These are phyloP conservation scores for Microtus richardsoni DNA, from an alignment of 2,113 vertebrate species.

Conservation along the genomic window DNA sequence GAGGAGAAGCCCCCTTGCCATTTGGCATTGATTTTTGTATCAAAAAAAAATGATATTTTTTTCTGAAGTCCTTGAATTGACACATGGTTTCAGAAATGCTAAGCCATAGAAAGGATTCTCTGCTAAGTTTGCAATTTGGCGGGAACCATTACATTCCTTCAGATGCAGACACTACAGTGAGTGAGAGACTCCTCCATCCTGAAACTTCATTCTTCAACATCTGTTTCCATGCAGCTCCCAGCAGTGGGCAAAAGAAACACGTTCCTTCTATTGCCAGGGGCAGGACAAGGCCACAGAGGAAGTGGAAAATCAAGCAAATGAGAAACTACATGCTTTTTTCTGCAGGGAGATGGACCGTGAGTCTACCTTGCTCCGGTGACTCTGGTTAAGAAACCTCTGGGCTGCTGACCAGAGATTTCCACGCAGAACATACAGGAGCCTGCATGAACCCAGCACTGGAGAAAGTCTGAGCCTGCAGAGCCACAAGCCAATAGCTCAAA, in stretches of 20 bases:
- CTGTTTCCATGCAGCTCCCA: not conserved
- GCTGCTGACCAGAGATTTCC: not conserved
- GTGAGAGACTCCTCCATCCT: not conserved
- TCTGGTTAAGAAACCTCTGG: not conserved
- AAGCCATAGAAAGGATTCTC: slow-evolving; percentile 40
- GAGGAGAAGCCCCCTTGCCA: not conserved
- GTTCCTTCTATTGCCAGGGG: not conserved
- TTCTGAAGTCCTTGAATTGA: not conserved
- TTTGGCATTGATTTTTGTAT: not conserved
- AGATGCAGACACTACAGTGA: not conserved
- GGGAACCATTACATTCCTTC: slow-evolving; percentile 31
- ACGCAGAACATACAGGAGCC: not conserved
- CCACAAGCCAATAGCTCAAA: too few species aligned
- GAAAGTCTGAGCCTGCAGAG: not conserved
- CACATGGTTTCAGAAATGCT: slow-evolving; percentile 49
- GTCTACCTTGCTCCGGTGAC: not conserved
- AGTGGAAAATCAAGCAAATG: slow-evolving; percentile 11
- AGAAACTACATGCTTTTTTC: not conserved
- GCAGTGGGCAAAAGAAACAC: not conserved
- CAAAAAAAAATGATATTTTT: not conserved
- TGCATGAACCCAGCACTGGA: not conserved
- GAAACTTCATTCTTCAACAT: slow-evolving; percentile 47
- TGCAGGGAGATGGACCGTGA: not conserved
- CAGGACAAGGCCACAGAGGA: not conserved
- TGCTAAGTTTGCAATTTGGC: slow-evolving; percentile 43